Evolutionary conservation across 2,797 vertebrate species (phyloP), one percentile per base, ranked within the genome.

Genomic region (Dendrocincla tyrannina): DNA sequence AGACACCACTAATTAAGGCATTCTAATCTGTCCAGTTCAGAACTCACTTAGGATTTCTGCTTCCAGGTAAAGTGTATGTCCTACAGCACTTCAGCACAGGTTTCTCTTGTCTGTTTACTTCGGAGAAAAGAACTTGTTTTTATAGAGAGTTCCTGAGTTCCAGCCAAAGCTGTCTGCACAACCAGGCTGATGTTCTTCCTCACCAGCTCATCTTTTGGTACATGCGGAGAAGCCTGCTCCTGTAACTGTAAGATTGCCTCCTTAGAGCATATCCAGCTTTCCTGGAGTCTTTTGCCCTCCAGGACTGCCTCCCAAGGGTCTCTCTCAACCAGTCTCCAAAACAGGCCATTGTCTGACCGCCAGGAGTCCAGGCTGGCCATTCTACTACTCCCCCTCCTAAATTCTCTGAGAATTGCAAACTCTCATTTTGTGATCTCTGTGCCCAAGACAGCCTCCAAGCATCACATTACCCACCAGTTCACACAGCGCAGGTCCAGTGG

Each of bases 391-490:
- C 6, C 3, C 3, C 11, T 33, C 10, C 13, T 27, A 22, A 52
- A 17, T 58, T 70, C 24, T 58, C 28, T 83, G 44, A 58, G n/a
- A 37, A n/a, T 6, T n/a, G 50, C 28, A 56, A 37, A 7, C 50
- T 30, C 49, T 27, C 7, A 13, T 50, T 44, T 64, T 20, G 9
- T 9, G 9, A 5, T 5, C 14, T 9, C 32, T 2, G 0, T 75
- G 35, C 49, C 42, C 46, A 27, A 17, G 49, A 11, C 14, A 5
- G 9, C 19, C 42, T 44, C 24, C 28, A 46, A 33, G 58, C 17
- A 4, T 18, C 28, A 4, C 24, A 13, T 64, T 50, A 16, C 17
- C n/a, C 60, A 46, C 13, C 50, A 32, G 62, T 25, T 78, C 39
- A 37, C 41, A 20, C n/a, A 56, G 7, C 20, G 32, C 32, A 42